Base-by-base conservation (phyloP, 1,140 invertebrate genomes). In the Drosophila serrata region DNA sequence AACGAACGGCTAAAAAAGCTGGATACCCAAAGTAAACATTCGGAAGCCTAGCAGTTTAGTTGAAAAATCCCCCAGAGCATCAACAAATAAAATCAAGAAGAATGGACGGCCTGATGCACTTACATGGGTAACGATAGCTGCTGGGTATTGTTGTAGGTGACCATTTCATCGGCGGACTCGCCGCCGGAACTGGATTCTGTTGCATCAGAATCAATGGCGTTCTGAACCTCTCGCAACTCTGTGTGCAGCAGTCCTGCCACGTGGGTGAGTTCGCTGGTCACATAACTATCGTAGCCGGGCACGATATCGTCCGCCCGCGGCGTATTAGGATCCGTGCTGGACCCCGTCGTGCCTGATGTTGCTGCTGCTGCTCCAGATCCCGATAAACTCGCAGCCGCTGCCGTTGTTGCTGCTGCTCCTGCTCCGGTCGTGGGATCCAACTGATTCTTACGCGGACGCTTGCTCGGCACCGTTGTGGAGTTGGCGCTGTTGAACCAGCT, bases 161-260 rank as follows among this genome's bases (percentile, higher is more conserved):
- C 95, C 93, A 96, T 95, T 93, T 99, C 98, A 93, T 99, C 98
- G 93, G 97, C 97, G 82, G 97, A 98, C 92, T 99, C 98, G 33
- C 97, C 97, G 42, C 97, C 98, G 37, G 98, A 98, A 87, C 97
- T 98, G 56, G 97, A 98, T 17, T 96, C 97, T 15, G 98, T 99
- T 15, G 97, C 97, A 94, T 99, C 98, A 17, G 97, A 98, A 93
- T 99, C 98, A 48, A 98, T 93, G 78, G 95, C 95, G 49, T 94
- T 93, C 82, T 97, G 95, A 46, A 97, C 94, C 61, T 96, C 93
- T 31, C 94, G 94, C 61, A 97, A 90, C 92, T 97, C 96, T 1
- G 94, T 95, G 11, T 95, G 93, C 43, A 98, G 93, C 19, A 95
- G 94, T 37, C 96, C 96, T 9, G 95, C 94, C 2, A 96, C 95